Conservation (phyloP, 64 coral and sea anemone genomes). For the Catalaphyllia jardinei region DNA sequence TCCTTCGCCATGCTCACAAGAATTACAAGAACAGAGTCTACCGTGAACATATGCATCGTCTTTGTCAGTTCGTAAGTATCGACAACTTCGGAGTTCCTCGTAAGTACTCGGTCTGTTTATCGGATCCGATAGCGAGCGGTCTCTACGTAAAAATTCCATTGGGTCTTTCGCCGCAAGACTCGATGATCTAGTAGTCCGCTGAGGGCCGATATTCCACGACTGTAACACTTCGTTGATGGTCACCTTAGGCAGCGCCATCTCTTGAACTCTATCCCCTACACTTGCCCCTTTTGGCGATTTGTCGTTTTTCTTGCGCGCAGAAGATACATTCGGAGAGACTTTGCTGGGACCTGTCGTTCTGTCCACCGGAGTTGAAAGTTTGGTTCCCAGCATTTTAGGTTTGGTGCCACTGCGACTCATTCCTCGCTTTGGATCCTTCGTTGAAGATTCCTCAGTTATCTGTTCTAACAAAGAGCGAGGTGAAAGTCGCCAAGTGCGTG, state of each 20-base stretch:
- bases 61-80: conserved; percentile 50
- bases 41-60: conserved; percentile 22
- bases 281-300: not conserved
- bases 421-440: not conserved
- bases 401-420: not conserved
- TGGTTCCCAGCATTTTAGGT: not conserved
- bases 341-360: conserved; percentile 5
- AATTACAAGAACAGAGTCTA: conserved; percentile 59
- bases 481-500: not conserved
- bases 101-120: conserved; percentile 12
- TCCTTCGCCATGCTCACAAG: conserved; percentile 60
- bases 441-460: not conserved
- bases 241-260: conserved; percentile 45
- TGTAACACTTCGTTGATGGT: conserved; percentile 67
- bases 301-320: conserved; percentile 1
- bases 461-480: not conserved
- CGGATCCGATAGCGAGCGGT: not conserved
- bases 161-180: conserved; percentile 50
- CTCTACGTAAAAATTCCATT: conserved; percentile 57
- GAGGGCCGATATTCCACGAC: conserved; percentile 42
- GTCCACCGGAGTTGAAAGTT: not conserved
- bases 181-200: conserved; percentile 1
- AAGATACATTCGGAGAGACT: not conserved
- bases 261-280: not conserved
- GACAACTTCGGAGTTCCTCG: conserved; percentile 54